phyloP scores from a whole-genome alignment of 2,113 vertebrate genomes.

The Cromileptes altivelis region DNA sequence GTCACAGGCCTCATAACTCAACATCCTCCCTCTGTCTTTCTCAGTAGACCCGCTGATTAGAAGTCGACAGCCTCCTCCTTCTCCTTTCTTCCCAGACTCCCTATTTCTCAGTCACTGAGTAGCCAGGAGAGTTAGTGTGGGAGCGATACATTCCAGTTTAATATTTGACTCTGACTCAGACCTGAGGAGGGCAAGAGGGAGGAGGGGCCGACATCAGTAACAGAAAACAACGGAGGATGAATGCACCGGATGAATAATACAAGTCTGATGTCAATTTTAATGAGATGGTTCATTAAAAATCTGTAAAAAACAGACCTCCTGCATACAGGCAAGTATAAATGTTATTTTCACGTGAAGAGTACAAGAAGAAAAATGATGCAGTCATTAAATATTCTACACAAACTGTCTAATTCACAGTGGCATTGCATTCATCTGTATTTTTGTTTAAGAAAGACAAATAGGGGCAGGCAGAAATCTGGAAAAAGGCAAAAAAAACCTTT shows the following conservation, averaged over 20 bases:
- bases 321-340: conserved; percentile 9
- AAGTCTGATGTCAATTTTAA: conserved; percentile 47
- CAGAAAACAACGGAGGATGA: conserved; percentile 56
- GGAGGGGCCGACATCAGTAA: conserved; percentile 27
- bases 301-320: conserved; percentile 12
- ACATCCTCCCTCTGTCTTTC: conserved; percentile 79
- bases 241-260: conserved; percentile 47
- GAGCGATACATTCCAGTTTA: conserved; percentile 83
- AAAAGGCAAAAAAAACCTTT: no score
- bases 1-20: conserved; percentile 82
- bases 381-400: conserved; percentile 24
- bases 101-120: conserved; percentile 71
- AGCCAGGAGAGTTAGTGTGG: conserved; percentile 72
- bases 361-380: neutral
- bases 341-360: conserved; percentile 12
- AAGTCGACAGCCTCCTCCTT: conserved; percentile 58
- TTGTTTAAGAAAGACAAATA: conserved; percentile 6
- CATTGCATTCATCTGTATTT: neutral
- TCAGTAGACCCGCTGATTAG: conserved; percentile 79
- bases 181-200: conserved; percentile 28
- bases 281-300: conserved; percentile 33
- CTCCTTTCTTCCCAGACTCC: conserved; percentile 75
- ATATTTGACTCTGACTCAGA: conserved; percentile 81
- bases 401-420: conserved; percentile 14
- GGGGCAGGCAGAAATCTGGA: no score